phyloP scores from a whole-genome alignment of 1,140 invertebrate genomes.

The Tetraneura akinire region DNA sequence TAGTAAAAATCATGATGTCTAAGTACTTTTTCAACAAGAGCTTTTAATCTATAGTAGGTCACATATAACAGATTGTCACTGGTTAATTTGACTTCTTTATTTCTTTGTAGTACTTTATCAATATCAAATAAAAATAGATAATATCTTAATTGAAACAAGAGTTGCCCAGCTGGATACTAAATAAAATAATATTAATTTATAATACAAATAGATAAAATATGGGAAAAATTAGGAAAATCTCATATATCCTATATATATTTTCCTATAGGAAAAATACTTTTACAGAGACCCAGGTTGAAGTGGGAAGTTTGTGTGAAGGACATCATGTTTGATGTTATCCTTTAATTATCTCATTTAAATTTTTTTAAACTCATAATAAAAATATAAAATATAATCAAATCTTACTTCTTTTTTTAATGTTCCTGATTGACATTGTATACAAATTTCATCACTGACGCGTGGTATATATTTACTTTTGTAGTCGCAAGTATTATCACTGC shows the following conservation, averaged over 20 bases:
- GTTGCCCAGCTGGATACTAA: constrained; percentile 27
- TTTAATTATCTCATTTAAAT: too few relatives aligned
- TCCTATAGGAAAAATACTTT: too few relatives aligned
- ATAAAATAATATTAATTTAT: constrained; percentile 17
- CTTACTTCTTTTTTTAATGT: constrained; percentile 43
- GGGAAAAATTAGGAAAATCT: too few relatives aligned
- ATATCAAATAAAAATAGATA: constrained; percentile 48
- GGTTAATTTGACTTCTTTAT: constrained; percentile 28
- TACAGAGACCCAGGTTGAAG: too few relatives aligned
- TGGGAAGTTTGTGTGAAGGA: too few relatives aligned
- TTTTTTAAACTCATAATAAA: too few relatives aligned
- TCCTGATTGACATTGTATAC: constrained; percentile 40
- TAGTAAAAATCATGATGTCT: constrained; percentile 49
- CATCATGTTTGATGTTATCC: too few relatives aligned
- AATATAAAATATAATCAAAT: not conserved
- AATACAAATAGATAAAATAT: too few relatives aligned
- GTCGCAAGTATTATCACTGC: constrained; percentile 20
- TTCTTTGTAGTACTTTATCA: constrained; percentile 37
- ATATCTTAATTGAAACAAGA: constrained; percentile 44
- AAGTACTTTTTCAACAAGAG: constrained; percentile 28
- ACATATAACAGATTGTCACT: constrained; percentile 19
- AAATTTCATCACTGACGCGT: constrained; percentile 10
- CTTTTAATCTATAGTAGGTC: constrained; percentile 32
- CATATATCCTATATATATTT: too few relatives aligned
- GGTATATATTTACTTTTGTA: constrained; percentile 27